Conservation (phyloP, 2,797 vertebrate genomes). For the Aldrovandia affinis region DNA sequence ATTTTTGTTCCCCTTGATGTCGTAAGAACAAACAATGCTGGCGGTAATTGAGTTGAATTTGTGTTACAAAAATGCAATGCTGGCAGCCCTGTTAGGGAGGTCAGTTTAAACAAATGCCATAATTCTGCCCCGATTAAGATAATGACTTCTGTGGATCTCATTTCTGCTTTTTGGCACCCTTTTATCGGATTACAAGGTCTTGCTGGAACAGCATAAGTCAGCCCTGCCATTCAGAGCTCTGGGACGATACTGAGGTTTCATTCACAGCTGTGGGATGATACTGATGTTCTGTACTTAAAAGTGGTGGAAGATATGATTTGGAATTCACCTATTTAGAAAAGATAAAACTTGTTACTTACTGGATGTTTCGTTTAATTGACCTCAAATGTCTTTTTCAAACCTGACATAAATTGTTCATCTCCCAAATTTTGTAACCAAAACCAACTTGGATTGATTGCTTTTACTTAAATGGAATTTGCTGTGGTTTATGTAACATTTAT, state of each 20-base stretch:
- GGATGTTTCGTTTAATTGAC: constrained; percentile 20
- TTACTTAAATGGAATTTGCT: background rate
- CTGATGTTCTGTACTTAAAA: constrained; percentile 28
- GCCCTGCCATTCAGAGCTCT: constrained; percentile 40
- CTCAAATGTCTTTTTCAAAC: constrained; percentile 11
- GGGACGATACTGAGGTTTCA: constrained; percentile 36
- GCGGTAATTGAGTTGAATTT: background rate
- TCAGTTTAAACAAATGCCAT: constrained; percentile 51
- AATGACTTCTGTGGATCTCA: constrained; percentile 49
- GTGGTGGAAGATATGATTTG: constrained; percentile 36
- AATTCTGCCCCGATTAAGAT: constrained; percentile 54
- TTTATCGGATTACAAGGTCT: constrained; percentile 49
- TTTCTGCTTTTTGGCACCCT: constrained; percentile 40
- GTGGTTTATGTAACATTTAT: background rate
- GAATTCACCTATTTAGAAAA: constrained; percentile 35
- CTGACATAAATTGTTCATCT: constrained; percentile 5
- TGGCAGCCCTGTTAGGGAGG: constrained; percentile 46
- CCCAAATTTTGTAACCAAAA: background rate
- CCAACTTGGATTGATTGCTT: background rate
- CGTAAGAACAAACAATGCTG: background rate
- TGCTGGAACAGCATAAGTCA: constrained; percentile 48
- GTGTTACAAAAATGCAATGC: constrained; percentile 23
- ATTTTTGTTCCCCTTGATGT: background rate
- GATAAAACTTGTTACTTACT: constrained; percentile 38
- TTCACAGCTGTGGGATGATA: constrained; percentile 38